Evolutionary conservation across 2,113 vertebrate species (phyloP).

Genomic region (Alectura lathami): DNA sequence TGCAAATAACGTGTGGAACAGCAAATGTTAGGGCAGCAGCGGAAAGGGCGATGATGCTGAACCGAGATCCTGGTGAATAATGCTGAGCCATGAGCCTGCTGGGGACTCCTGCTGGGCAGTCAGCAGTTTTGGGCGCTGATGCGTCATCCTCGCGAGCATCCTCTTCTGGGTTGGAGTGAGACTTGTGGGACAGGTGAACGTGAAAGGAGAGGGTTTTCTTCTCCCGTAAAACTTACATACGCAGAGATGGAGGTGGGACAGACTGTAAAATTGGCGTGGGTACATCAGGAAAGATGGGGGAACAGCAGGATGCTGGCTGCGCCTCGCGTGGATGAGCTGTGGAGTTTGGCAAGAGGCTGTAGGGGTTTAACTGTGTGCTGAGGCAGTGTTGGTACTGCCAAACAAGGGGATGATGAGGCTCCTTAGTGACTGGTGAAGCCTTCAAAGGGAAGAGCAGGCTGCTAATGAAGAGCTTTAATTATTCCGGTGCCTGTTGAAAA

Average conservation of each 20-base stretch:
- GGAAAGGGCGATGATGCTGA: neutral
- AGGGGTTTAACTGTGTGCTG: neutral
- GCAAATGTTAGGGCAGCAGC: neutral
- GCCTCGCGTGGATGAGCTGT: neutral
- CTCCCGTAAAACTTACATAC: neutral
- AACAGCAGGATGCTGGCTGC: neutral
- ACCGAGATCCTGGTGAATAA: neutral
- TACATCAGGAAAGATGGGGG: neutral
- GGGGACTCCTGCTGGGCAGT: neutral
- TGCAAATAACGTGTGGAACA: neutral
- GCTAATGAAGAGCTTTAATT: neutral
- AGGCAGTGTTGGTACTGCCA: neutral
- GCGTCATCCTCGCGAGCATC: neutral
- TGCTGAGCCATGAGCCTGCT: neutral
- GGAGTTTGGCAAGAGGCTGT: neutral
- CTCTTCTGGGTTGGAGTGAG: neutral
- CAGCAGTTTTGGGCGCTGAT: neutral
- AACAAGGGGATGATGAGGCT: neutral
- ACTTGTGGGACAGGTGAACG: neutral
- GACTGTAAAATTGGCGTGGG: neutral
- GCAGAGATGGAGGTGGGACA: neutral
- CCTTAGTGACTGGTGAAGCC: neutral
- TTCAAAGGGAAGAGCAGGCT: conserved; percentile 14
- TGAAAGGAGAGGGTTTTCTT: neutral
- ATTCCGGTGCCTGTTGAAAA: neutral